Conservation (phyloP, 2,888 invertebrate genomes). For the Neria commutata region DNA sequence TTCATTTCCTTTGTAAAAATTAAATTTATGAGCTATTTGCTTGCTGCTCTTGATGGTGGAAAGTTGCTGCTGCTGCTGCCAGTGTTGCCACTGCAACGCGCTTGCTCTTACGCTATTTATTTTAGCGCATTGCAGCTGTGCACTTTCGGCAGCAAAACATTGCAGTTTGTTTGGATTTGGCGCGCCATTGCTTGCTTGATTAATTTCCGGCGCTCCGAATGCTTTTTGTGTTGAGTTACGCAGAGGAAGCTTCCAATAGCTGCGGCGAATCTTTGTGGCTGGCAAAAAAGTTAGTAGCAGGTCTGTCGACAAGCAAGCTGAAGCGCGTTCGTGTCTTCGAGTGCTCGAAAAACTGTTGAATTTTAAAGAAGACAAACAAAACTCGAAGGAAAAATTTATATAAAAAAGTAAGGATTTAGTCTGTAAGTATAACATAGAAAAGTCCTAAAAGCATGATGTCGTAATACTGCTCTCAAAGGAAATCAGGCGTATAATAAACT, state of each 20-base stretch:
- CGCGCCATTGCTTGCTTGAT: constrained; percentile 4
- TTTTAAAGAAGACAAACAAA: not conserved
- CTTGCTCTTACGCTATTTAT: not conserved
- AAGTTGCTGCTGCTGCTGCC: constrained; percentile 6
- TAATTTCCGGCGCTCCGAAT: constrained; percentile 6
- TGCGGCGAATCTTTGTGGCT: no score
- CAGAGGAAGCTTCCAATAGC: no score
- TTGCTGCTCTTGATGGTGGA: not conserved
- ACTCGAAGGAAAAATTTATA: not conserved
- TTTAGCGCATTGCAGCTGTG: constrained; percentile 13
- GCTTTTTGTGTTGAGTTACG: not conserved
- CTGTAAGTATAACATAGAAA: no score
- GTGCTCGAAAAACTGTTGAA: no score
- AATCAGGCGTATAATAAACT: no score
- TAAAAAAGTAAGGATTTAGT: no score
- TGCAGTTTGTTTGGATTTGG: not conserved
- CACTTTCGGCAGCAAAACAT: not conserved
- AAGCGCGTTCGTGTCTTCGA: no score
- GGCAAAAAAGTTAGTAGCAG: no score
- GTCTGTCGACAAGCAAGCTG: no score
- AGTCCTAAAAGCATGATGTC: no score
- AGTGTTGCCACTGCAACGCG: no score
- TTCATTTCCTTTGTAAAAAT: constrained; percentile 9
- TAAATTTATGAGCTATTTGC: not conserved
- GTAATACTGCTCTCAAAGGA: no score